These are phyloP conservation scores for Anneissia japonica DNA, from an alignment of 35 echinoderm and acorn worm genomes.

Conservation along the genomic window DNA sequence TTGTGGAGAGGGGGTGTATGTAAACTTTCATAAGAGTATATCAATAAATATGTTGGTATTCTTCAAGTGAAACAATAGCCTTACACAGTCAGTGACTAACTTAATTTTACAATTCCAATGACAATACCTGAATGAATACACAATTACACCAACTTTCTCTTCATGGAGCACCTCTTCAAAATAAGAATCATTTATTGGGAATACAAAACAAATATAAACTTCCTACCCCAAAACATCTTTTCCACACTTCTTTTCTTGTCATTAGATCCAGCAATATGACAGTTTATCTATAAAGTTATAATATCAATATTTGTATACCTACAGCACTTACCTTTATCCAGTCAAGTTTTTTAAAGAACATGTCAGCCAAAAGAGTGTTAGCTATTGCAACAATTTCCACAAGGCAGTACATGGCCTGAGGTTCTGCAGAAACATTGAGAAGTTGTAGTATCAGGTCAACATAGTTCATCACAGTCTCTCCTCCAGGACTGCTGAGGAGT, in stretches of 20 bases:
- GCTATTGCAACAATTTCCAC: conserved; percentile 77
- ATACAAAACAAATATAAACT: too few species aligned
- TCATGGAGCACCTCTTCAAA: too few species aligned
- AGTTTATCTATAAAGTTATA: neutral
- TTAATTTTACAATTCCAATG: too few species aligned
- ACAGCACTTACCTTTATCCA: conserved; percentile 70
- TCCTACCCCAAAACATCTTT: too few species aligned
- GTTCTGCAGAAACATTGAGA: conserved; percentile 33
- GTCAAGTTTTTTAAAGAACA: conserved; percentile 45
- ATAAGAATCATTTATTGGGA: too few species aligned
- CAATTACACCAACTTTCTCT: too few species aligned
- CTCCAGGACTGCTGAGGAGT: conserved; percentile 9
- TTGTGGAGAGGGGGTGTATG: too few species aligned
- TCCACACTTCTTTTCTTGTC: neutral
- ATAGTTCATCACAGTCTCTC: conserved; percentile 34
- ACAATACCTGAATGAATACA: too few species aligned
- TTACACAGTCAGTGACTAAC: too few species aligned
- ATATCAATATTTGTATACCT: neutral
- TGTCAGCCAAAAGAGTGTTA: conserved; percentile 25
- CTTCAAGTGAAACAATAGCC: too few species aligned
- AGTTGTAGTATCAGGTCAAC: conserved; percentile 61
- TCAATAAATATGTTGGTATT: too few species aligned
- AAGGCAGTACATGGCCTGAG: conserved; percentile 77
- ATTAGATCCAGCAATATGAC: neutral
- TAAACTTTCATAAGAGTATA: too few species aligned